Conservation (phyloP, 2,113 vertebrate genomes). For the Choloepus hoffmanni region DNA sequence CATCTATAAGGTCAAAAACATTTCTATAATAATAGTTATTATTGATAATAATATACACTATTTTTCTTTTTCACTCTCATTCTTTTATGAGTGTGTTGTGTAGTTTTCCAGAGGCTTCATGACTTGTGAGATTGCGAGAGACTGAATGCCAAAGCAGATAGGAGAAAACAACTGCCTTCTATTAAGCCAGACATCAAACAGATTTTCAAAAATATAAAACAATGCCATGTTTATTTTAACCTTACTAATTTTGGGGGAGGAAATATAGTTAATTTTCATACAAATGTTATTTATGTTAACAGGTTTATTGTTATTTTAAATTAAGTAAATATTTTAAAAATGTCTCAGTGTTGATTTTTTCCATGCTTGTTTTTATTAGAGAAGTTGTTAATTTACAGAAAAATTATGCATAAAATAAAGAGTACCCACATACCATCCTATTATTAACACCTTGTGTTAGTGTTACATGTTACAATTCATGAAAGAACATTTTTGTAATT, state of each 20-base stretch:
- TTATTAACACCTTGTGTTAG: too few relatives aligned
- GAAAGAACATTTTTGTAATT: too few relatives aligned
- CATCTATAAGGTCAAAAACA: neutral
- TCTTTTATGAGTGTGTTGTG: neutral
- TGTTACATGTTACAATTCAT: too few relatives aligned
- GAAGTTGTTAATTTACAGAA: too few relatives aligned
- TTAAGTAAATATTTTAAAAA: neutral
- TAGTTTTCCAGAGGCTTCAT: neutral
- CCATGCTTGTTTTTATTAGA: too few relatives aligned
- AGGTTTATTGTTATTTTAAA: conserved; percentile 4
- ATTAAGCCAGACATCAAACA: neutral
- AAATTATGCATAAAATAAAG: too few relatives aligned
- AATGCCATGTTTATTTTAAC: neutral
- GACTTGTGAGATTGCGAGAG: neutral
- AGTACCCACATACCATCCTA: too few relatives aligned
- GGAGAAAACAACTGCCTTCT: neutral
- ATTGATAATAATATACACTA: neutral
- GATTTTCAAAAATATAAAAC: conserved; percentile 18
- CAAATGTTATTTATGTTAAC: conserved; percentile 21
- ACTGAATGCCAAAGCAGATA: neutral
- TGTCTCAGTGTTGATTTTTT: conserved; percentile 24
- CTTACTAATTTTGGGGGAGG: neutral
- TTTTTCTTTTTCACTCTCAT: neutral
- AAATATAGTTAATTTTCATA: conserved; percentile 4
- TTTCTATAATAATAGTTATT: neutral